Conservation (phyloP, 2,797 vertebrate genomes). For the Anas bahamensis region DNA sequence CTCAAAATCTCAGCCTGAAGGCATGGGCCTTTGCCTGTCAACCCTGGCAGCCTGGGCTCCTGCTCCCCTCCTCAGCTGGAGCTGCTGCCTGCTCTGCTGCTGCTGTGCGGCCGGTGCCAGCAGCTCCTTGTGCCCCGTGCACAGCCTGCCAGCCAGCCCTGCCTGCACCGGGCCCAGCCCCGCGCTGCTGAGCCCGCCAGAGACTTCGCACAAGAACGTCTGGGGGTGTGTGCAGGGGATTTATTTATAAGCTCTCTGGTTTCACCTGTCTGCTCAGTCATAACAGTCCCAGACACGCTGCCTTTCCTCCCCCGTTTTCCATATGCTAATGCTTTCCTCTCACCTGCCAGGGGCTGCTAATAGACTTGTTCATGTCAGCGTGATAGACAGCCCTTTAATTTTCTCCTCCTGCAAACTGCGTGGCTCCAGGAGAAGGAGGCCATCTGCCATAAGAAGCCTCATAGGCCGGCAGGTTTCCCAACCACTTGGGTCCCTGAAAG, state of each 20-base stretch:
- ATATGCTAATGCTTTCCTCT: neutral
- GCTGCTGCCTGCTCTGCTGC: neutral
- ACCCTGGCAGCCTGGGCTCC: rapidly evolving
- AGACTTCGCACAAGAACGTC: neutral
- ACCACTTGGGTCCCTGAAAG: rapidly evolving
- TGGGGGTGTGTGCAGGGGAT: neutral
- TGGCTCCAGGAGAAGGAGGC: neutral
- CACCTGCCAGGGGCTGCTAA: slow-evolving; percentile 14
- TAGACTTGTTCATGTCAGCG: neutral
- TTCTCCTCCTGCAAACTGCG: neutral
- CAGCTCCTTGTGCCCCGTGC: neutral
- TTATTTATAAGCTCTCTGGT: neutral
- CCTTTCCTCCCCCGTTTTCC: neutral
- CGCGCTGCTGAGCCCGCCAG: rapidly evolving
- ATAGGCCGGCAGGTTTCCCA: neutral
- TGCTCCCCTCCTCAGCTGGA: rapidly evolving
- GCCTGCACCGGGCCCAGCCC: neutral
- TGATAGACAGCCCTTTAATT: neutral
- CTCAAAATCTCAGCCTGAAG: neutral
- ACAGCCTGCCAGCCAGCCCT: neutral
- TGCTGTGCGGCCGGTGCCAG: rapidly evolving
- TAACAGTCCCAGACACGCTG: neutral
- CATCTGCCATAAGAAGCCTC: neutral
- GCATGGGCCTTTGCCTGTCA: rapidly evolving
- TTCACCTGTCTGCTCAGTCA: slow-evolving; percentile 1